Percentiles rank a stretch among this genome's conserved stretches.
phyloP scores from a whole-genome alignment of 2,797 vertebrate species.

The Sylvia borin region DNA sequence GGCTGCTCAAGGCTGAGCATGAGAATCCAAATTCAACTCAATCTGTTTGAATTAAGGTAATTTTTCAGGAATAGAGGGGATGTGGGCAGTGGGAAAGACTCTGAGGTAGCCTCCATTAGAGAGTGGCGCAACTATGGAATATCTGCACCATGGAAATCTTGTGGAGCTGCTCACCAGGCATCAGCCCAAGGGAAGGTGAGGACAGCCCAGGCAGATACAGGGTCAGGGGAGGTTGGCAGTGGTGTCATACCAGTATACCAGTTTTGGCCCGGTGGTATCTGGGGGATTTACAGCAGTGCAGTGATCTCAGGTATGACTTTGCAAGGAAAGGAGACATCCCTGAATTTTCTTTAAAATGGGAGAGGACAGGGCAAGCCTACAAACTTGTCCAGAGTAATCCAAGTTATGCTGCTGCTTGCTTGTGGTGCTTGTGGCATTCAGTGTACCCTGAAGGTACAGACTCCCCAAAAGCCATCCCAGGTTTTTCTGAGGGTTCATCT shows the following conservation, averaged over 20 bases:
- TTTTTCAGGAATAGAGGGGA: not conserved
- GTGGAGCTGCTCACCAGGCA: not conserved
- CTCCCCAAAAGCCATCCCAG: not conserved
- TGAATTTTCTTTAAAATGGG: not conserved
- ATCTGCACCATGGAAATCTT: not conserved
- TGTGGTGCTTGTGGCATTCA: not conserved
- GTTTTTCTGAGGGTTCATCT: not conserved
- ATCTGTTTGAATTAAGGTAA: not conserved
- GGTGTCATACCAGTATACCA: not conserved
- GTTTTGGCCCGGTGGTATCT: not conserved
- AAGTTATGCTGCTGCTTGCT: not conserved
- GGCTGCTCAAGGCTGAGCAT: not conserved
- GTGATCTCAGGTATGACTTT: not conserved
- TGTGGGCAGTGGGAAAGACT: not conserved
- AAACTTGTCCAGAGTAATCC: not conserved
- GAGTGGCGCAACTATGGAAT: not conserved
- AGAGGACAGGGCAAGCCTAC: not conserved
- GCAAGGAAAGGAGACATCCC: not conserved
- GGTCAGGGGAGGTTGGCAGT: not conserved
- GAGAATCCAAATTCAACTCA: not conserved
- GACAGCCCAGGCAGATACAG: fast-evolving
- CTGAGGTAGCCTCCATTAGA: not conserved
- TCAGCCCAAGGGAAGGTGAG: fast-evolving
- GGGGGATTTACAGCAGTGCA: not conserved
- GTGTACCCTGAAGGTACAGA: not conserved